Percentiles rank a stretch among this genome's conserved stretches.
Conservation (phyloP, 2,888 invertebrate species). For the Ophion costatus region DNA sequence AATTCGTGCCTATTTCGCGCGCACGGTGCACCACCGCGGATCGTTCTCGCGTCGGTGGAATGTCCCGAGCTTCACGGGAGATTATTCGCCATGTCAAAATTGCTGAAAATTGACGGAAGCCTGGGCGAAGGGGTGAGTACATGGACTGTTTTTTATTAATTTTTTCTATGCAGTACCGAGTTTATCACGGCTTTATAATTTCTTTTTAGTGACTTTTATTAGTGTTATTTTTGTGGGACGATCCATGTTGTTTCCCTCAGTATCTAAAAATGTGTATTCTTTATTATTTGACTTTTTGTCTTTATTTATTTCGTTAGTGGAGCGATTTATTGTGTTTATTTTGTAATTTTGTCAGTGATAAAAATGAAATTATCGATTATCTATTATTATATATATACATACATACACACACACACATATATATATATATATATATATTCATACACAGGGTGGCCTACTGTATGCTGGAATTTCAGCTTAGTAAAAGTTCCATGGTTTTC, state of each 20-base stretch:
- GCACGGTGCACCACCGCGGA: background rate
- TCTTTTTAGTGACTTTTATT: background rate
- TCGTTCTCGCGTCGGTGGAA: background rate
- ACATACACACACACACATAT: too few species aligned
- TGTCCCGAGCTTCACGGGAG: background rate
- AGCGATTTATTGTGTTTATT: too few species aligned
- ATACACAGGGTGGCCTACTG: too few species aligned
- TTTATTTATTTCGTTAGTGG: too few species aligned
- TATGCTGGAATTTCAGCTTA: too few species aligned
- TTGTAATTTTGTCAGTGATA: too few species aligned
- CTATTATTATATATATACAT: too few species aligned
- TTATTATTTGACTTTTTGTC: too few species aligned
- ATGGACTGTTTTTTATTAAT: conserved; percentile 5
- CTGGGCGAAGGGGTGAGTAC: conserved; percentile 90
- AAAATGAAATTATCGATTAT: too few species aligned
- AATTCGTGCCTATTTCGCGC: background rate
- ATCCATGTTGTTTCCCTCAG: background rate
- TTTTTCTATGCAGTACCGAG: background rate
- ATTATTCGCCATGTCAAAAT: conserved; percentile 69
- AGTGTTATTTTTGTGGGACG: background rate
- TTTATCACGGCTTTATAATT: background rate
- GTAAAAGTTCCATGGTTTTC: too few species aligned
- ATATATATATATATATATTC: too few species aligned
- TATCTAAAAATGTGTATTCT: too few species aligned
- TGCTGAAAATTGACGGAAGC: conserved; percentile 90